Conservation (phyloP, 2,113 vertebrate genomes). For the Bufo gargarizans region DNA sequence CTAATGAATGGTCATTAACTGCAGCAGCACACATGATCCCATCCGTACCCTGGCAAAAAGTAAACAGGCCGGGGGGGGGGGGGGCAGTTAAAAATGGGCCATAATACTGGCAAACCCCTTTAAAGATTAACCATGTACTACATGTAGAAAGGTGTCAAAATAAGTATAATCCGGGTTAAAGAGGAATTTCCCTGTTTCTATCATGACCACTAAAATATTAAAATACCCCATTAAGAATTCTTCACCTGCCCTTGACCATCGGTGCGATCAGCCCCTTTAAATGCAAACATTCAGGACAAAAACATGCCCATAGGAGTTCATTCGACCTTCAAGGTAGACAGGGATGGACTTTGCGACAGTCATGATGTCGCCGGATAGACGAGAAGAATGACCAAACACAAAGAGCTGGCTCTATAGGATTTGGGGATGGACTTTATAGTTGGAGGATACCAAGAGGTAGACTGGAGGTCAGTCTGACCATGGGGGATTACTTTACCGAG, state of each 20-base stretch:
- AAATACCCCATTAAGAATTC: neutral
- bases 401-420: neutral
- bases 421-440: neutral
- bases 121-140: neutral
- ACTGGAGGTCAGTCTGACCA: constrained; percentile 12
- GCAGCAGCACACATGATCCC: no score
- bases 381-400: neutral
- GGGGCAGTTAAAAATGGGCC: no score
- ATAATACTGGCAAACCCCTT: no score
- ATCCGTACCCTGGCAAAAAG: no score
- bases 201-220: neutral
- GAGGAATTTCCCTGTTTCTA: neutral
- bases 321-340: neutral
- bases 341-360: neutral
- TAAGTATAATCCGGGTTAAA: neutral
- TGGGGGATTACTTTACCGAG: constrained; percentile 37
- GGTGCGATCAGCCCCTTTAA: neutral
- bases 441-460: constrained; percentile 21
- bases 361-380: neutral
- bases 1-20: no score
- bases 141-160: neutral
- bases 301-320: neutral
- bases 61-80: no score
- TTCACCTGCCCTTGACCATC: neutral
- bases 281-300: neutral